Percentiles rank a stretch among this genome's conserved stretches.
Conservation (phyloP, 2,113 vertebrate species). For the Strix uralensis region DNA sequence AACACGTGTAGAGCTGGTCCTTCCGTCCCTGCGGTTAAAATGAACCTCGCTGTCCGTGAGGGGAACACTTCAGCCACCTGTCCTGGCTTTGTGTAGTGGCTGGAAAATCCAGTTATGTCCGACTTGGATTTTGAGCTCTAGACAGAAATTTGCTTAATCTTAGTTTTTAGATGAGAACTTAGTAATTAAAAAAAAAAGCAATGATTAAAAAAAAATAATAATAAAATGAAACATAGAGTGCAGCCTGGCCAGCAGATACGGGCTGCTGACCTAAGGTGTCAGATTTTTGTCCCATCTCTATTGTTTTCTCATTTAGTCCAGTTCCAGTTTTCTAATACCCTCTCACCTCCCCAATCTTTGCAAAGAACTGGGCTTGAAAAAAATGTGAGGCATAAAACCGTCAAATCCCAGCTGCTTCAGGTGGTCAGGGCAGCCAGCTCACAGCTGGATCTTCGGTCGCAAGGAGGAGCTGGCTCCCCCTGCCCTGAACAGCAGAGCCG, state of each 20-base stretch:
- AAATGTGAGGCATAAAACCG: background rate
- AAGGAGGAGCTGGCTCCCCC: background rate
- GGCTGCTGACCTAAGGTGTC: background rate
- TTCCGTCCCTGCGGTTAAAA: too few species aligned
- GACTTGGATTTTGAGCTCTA: background rate
- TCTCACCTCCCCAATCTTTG: background rate
- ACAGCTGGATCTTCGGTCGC: fast-evolving
- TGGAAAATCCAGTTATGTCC: background rate
- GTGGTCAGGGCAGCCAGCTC: fast-evolving
- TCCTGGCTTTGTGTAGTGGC: background rate
- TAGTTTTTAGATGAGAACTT: background rate
- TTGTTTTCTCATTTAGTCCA: background rate
- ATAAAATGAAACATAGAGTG: background rate
- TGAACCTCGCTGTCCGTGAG: background rate
- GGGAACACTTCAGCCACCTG: fast-evolving
- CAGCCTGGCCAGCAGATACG: background rate
- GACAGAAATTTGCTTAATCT: background rate
- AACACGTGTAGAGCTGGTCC: background rate
- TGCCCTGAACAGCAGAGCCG: fast-evolving
- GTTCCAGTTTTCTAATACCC: background rate
- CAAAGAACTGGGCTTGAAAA: background rate
- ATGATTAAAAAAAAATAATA: background rate
- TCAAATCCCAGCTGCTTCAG: background rate
- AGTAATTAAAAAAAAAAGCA: background rate
- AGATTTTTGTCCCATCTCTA: background rate